Base-by-base conservation (phyloP, 2,797 vertebrate species). In the Siniperca obscura region DNA sequence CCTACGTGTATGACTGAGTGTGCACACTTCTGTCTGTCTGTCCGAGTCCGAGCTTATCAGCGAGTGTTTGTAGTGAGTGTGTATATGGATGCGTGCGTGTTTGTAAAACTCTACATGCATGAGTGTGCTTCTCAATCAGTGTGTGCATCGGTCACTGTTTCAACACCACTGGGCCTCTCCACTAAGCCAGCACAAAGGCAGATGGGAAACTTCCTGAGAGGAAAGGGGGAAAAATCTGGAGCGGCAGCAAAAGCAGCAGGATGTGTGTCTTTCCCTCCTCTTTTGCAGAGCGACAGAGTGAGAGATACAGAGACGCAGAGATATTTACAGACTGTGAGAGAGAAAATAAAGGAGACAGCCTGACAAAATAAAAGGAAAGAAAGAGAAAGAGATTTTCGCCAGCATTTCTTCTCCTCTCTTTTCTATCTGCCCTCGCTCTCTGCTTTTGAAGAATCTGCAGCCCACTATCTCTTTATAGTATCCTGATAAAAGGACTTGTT, bases 131-230 rank as follows among this genome's bases (percentile, higher is more conserved):
- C 84, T 89, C 89, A 92, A 94, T 94, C 93, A 94, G 90, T 85
- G 88, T 91, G 89, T 87, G 86, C 89, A 94, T 92, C 86, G 78
- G 91, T 86, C 87, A 84, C 90, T 91, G 94, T 94, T 95, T 94
- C 91, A 95, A 95, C 94, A 95, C 92, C 78, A 81, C 80, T 52
- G 81, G 89, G 94, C 92, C 91, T 92, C 90, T 94, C 81, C 90
- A 88, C 91, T 90, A 87, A 90, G 88, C 88, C 86, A 88, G 89
- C 94, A 94, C 93, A 95, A 94, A 95, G 91, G 92, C 94, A 95
- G 94, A 96, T 94, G 93, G 91, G 93, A 92, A 93, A 92, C 93
- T 96, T 96, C 95, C 95, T 95, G 92, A 94, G 88, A 95, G 94
- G 94, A 95, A 95, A 91, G 78, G 71, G 88, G 78, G 34, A 74